phyloP scores from a whole-genome alignment of 2,113 vertebrate species.

The Macrotis lagotis region DNA sequence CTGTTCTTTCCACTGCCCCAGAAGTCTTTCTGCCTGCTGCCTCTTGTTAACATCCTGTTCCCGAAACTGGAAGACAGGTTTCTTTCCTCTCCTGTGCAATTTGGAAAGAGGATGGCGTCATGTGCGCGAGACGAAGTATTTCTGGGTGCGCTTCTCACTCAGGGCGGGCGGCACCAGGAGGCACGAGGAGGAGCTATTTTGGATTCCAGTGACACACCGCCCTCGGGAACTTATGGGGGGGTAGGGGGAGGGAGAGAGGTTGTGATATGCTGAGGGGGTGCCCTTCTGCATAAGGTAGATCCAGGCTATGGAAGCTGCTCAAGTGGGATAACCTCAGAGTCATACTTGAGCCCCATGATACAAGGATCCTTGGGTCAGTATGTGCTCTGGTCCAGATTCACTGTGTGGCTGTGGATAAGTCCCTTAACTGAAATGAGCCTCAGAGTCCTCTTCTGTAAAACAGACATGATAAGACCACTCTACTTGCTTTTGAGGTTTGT shows the following conservation, averaged over 20 bases:
- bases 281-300: neutral
- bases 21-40: neutral
- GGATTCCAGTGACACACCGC: neutral
- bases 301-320: neutral
- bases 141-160: neutral
- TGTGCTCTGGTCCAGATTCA: neutral
- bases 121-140: constrained; percentile 1
- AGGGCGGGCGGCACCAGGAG: neutral
- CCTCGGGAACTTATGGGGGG: neutral
- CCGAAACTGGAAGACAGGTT: neutral
- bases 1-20: neutral
- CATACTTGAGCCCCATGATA: neutral
- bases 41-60: neutral
- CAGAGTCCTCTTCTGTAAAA: neutral
- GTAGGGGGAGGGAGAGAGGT: neutral
- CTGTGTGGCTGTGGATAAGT: neutral
- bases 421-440: neutral
- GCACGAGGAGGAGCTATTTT: constrained; percentile 1
- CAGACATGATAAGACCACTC: neutral
- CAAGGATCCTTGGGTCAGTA: neutral
- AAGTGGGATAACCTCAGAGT: neutral
- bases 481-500: neutral
- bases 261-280: neutral
- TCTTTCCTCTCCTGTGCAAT: neutral
- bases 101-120: neutral